These are phyloP conservation scores for Orthonevra nobilis DNA, from an alignment of 2,888 invertebrate genomes.

Conservation along the genomic window DNA sequence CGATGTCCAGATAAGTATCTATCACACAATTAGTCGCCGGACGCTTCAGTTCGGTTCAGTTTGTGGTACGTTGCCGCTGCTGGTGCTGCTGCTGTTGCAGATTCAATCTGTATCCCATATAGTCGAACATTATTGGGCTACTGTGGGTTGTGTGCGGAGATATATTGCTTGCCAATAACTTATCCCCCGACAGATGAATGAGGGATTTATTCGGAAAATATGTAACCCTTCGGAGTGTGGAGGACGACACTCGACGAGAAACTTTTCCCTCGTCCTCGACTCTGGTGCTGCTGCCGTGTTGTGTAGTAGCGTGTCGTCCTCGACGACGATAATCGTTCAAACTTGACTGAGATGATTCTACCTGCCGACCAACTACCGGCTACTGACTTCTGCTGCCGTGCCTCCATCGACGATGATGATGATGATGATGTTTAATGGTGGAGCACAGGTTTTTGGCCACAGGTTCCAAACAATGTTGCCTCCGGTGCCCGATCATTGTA, in stretches of 20 bases:
- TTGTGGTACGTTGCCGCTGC: constrained; percentile 25
- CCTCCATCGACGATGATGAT: constrained; percentile 57
- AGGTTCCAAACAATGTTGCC: constrained; percentile 49
- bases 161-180: constrained; percentile 71
- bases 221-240: constrained; percentile 70
- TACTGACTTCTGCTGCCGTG: too few relatives aligned
- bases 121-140: constrained; percentile 42
- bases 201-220: constrained; percentile 73
- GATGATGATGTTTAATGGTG: constrained; percentile 68
- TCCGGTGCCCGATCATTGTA: constrained; percentile 40
- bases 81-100: constrained; percentile 38
- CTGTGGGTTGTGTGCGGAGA: constrained; percentile 33
- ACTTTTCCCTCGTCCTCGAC: constrained; percentile 27
- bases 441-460: constrained; percentile 65
- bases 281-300: neutral
- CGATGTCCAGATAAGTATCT: constrained; percentile 56
- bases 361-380: too few relatives aligned
- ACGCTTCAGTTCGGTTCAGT: constrained; percentile 17
- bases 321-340: constrained; percentile 64
- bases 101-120: constrained; percentile 56
- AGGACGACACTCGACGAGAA: constrained; percentile 46
- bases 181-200: constrained; percentile 73
- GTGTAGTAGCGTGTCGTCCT: constrained; percentile 3
- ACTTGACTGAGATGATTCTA: constrained; percentile 48
- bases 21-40: neutral